A percentile compares a stretch with the other conserved stretches of the same genome.
Conservation (phyloP, 2,888 invertebrate species). For the Baccha elongata region DNA sequence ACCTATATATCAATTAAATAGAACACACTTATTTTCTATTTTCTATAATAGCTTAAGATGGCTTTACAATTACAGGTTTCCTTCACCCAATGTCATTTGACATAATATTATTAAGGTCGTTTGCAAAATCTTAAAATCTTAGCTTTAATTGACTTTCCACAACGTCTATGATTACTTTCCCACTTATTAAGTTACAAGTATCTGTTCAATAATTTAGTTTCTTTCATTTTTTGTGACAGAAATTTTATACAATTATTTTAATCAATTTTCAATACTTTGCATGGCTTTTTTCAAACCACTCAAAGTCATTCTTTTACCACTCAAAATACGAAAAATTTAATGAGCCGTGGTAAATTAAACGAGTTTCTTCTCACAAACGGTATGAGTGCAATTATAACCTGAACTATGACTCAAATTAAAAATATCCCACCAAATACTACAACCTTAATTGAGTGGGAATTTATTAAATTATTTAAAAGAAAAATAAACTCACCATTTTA, state of each 20-base stretch:
- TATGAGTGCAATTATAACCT: background rate
- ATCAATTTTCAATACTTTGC: background rate
- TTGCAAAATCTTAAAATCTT: too few relatives aligned
- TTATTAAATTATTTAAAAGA: background rate
- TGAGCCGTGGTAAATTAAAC: background rate
- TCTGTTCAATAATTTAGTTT: background rate
- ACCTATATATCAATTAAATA: too few relatives aligned
- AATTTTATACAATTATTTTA: background rate
- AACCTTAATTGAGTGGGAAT: constrained; percentile 19
- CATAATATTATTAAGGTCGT: too few relatives aligned
- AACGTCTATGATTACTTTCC: too few relatives aligned
- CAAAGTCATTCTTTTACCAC: constrained; percentile 11
- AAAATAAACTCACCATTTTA: background rate
- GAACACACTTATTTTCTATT: too few relatives aligned
- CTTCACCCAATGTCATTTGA: too few relatives aligned
- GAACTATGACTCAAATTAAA: constrained; percentile 14
- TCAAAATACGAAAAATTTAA: background rate
- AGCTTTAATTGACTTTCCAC: too few relatives aligned
- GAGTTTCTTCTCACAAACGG: background rate
- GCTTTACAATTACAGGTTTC: too few relatives aligned
- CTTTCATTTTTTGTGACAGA: background rate
- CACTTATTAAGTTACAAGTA: background rate
- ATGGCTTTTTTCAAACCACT: constrained; percentile 28
- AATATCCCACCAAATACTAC: constrained; percentile 27
- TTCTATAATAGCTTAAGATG: too few relatives aligned